phyloP scores from a whole-genome alignment of 2,888 invertebrate genomes.

The Calameuta idolon region DNA sequence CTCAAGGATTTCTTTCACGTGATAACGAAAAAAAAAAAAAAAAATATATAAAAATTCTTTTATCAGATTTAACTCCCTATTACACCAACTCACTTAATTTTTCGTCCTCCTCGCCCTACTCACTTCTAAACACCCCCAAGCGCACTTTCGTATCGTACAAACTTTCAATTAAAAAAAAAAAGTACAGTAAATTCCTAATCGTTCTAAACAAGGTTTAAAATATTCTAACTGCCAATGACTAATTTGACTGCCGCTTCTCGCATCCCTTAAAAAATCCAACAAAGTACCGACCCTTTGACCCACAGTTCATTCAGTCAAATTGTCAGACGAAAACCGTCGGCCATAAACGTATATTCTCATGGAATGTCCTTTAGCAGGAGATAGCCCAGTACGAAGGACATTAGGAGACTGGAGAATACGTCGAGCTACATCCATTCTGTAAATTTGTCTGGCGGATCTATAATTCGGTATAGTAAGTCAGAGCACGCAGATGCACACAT shows the following conservation, averaged over 20 bases:
- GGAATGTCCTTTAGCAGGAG: background rate
- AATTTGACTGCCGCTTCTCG: background rate
- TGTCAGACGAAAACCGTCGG: background rate
- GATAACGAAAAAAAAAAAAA: background rate
- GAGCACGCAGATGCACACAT: conserved; percentile 10
- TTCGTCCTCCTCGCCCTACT: background rate
- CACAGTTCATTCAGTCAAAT: background rate
- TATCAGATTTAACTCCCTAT: background rate
- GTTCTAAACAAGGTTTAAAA: background rate
- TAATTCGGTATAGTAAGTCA: conserved; percentile 20
- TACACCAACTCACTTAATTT: no score
- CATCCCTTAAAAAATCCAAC: background rate
- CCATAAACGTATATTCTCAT: background rate
- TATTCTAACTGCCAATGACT: background rate
- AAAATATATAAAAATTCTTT: no score
- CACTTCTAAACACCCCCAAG: background rate
- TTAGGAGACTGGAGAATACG: conserved; percentile 19
- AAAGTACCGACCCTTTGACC: background rate
- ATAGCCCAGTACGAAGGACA: conserved; percentile 10
- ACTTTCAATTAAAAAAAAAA: no score
- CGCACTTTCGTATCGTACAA: background rate
- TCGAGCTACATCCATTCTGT: conserved; percentile 26
- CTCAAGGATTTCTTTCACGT: background rate
- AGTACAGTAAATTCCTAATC: no score
- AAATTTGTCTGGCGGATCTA: conserved; percentile 24